Percentiles rank a stretch among this genome's conserved stretches.
Conservation (phyloP, 2,888 invertebrate species). For the Zonitis immaculata region DNA sequence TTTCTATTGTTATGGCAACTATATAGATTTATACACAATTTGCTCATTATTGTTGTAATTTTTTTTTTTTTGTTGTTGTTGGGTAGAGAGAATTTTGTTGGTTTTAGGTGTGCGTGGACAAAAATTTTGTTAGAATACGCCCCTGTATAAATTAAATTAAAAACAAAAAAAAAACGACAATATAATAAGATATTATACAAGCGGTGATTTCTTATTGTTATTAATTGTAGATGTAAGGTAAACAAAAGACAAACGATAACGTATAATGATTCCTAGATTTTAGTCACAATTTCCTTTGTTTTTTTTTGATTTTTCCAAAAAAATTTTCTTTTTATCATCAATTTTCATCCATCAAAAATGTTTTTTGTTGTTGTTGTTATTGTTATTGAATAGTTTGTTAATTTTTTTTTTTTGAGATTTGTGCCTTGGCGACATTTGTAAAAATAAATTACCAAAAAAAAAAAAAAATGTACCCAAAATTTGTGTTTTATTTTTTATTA, state of each 20-base stretch:
- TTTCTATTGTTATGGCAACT: neutral
- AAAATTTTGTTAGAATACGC: conserved; percentile 3
- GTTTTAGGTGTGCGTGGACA: conserved; percentile 15
- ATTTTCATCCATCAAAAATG: no score
- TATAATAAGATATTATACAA: no score
- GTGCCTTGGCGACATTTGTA: conserved; percentile 46
- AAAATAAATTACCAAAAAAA: no score
- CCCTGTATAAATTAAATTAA: conserved; percentile 13
- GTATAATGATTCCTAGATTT: conserved; percentile 12
- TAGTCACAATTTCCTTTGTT: conserved; percentile 9
- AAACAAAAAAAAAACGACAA: no score
- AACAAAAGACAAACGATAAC: conserved; percentile 17
- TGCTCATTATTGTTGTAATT: conserved; percentile 13
- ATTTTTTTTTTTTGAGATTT: conserved; percentile 44
- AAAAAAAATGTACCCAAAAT: no score
- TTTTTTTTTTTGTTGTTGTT: conserved; percentile 7
- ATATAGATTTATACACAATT: neutral
- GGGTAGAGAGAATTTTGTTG: no score
- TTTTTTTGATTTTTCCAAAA: no score
- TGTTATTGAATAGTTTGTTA: no score
- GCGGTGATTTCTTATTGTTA: conserved; percentile 7
- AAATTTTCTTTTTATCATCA: conserved; percentile 26
- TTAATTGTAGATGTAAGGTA: conserved; percentile 7
- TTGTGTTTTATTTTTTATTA: no score
- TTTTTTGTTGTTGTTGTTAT: no score